A percentile compares a stretch with the other conserved stretches of the same genome.
Evolutionary conservation across 2,113 vertebrate genomes (phyloP).

Genomic region (Eudyptes chrysolophus): DNA sequence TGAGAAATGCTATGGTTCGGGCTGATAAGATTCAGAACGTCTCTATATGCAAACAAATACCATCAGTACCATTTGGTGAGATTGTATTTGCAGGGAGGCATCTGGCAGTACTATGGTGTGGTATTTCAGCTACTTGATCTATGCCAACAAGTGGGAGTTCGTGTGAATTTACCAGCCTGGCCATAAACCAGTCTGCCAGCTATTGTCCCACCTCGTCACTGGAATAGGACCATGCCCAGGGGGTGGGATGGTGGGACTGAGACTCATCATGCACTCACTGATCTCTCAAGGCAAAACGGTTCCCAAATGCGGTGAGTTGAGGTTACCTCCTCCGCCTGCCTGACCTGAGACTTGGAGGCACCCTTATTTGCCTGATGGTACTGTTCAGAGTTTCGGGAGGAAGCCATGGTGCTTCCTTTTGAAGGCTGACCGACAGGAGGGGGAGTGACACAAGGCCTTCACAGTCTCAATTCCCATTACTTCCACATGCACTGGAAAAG

Average conservation of each 20-base stretch:
- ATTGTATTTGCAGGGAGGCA: neutral
- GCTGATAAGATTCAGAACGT: neutral
- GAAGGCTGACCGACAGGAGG: neutral
- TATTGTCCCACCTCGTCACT: neutral
- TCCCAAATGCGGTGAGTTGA: neutral
- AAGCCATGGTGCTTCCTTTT: neutral
- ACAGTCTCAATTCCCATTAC: neutral
- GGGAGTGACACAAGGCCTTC: neutral
- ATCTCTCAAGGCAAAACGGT: neutral
- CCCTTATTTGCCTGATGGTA: neutral
- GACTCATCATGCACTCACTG: accelerated
- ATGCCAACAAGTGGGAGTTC: neutral
- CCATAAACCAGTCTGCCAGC: neutral
- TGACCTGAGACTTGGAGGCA: neutral
- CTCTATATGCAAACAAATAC: neutral
- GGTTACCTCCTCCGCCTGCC: neutral
- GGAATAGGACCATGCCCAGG: neutral
- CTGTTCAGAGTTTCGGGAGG: neutral
- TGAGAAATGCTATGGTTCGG: neutral
- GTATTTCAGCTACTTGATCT: neutral
- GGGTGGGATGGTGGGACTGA: neutral
- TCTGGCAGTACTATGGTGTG: neutral
- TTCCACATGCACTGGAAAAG: neutral
- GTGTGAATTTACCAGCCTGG: neutral
- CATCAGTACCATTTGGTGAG: neutral